Conservation (phyloP, 2,797 vertebrate species). For the Apogon talboti region DNA sequence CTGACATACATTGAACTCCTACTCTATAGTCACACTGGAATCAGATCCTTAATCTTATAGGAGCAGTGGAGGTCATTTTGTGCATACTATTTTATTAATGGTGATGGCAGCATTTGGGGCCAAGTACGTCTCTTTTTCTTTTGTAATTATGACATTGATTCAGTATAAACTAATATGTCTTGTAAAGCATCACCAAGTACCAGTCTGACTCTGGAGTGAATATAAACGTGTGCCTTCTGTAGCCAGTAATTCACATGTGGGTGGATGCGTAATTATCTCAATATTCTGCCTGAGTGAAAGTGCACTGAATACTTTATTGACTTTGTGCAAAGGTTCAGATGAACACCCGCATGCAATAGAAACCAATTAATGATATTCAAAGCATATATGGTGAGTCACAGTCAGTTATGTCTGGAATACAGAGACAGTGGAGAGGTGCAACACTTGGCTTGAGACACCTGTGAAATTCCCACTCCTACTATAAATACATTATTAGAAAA, state of each 20-base stretch:
- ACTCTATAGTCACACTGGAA: conserved; percentile 15
- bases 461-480: conserved; percentile 20
- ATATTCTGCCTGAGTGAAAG: conserved; percentile 50
- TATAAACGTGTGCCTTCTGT: conserved; percentile 16
- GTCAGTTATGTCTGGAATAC: conserved; percentile 12
- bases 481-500: conserved; percentile 35
- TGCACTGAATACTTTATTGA: conserved; percentile 45
- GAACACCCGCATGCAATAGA: conserved; percentile 38
- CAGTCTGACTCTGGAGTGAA: conserved; percentile 16
- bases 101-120: not conserved
- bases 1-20: conserved; percentile 13
- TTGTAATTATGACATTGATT: conserved; percentile 26
- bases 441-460: conserved; percentile 25
- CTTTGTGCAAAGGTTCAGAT: conserved; percentile 39
- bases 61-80: conserved; percentile 31
- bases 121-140: conserved; percentile 1
- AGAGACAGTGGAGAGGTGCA: conserved; percentile 11
- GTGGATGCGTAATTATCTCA: conserved; percentile 56
- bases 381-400: conserved; percentile 45
- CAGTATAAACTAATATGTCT: conserved; percentile 22
- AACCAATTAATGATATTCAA: conserved; percentile 57
- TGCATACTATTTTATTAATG: conserved; percentile 19
- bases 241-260: conserved; percentile 26
- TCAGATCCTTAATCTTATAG: not conserved
- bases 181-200: conserved; percentile 7